Conservation (phyloP, 2,797 vertebrate genomes). For the Threskiornis aethiopicus region DNA sequence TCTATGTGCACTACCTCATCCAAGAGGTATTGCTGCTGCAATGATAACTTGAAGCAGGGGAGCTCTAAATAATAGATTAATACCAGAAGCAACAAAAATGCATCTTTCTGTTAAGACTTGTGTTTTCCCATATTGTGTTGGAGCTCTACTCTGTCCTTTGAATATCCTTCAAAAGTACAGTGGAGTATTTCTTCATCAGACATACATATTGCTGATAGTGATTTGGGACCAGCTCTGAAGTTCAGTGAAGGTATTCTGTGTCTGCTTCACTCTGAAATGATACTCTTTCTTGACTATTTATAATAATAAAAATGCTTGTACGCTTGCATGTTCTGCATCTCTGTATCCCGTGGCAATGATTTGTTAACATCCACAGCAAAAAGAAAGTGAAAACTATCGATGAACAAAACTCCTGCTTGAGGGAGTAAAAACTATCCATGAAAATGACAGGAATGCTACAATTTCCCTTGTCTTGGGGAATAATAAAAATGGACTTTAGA, state of each 20-base stretch:
- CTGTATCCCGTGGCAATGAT: not conserved
- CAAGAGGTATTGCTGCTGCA: conserved; percentile 16
- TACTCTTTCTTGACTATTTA: not conserved
- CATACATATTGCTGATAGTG: not conserved
- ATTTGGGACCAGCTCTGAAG: not conserved
- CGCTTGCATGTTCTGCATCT: not conserved
- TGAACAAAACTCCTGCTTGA: not conserved
- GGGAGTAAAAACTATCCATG: not conserved
- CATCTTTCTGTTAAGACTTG: not conserved
- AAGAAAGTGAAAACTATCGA: not conserved
- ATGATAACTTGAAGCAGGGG: conserved; percentile 32
- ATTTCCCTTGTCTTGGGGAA: not conserved
- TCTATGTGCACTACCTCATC: not conserved
- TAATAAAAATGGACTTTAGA: not conserved
- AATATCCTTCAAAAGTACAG: not conserved
- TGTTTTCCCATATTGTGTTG: not conserved
- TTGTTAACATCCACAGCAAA: not conserved
- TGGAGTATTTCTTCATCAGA: not conserved
- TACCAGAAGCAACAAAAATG: conserved; percentile 24
- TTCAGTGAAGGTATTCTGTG: not conserved
- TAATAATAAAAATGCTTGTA: not conserved
- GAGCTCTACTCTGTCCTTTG: not conserved
- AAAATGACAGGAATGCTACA: not conserved
- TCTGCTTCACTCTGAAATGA: not conserved
- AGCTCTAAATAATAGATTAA: conserved; percentile 63